Percentiles rank a stretch among this genome's conserved stretches.
phyloP scores from a whole-genome alignment of 2,797 vertebrate genomes.

The Chaunax sp. region DNA sequence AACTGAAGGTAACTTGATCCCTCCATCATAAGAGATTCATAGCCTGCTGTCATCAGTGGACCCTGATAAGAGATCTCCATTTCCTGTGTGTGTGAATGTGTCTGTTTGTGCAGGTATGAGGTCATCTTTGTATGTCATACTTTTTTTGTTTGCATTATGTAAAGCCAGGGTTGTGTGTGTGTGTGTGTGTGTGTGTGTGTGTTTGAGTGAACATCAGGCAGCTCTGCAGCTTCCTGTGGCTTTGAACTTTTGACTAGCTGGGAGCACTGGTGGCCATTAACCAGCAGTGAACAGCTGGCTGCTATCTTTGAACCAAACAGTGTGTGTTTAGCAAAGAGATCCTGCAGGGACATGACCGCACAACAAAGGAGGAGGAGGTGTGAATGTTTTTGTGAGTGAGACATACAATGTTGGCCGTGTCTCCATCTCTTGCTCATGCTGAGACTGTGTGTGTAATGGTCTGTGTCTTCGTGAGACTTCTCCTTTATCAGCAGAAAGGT shows the following conservation, averaged over 20 bases:
- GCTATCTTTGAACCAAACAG: conserved; percentile 53
- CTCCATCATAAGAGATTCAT: background rate
- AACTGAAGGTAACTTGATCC: background rate
- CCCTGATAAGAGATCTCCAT: background rate
- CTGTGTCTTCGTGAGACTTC: too few relatives aligned
- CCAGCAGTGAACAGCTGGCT: conserved; percentile 51
- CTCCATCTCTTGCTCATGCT: background rate
- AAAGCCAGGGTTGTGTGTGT: conserved; percentile 11
- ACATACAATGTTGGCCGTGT: background rate
- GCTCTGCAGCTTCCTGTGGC: conserved; percentile 41
- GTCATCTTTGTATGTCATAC: background rate
- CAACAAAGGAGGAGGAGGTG: conserved; percentile 34
- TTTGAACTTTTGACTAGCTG: conserved; percentile 65
- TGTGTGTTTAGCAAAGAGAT: conserved; percentile 54
- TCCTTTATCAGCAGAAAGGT: conserved; percentile 3
- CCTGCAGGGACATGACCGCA: conserved; percentile 50
- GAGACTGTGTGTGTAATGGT: conserved; percentile 15
- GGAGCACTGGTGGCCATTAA: conserved; percentile 24
- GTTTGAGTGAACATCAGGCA: conserved; percentile 11
- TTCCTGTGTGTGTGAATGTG: background rate
- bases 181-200: conserved; percentile 13
- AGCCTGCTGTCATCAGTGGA: background rate
- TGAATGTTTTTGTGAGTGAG: background rate
- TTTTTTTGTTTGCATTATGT: conserved; percentile 33
- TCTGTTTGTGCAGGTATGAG: background rate